Conservation (phyloP, 2,797 vertebrate species). For the Erpetoichthys calabaricus region DNA sequence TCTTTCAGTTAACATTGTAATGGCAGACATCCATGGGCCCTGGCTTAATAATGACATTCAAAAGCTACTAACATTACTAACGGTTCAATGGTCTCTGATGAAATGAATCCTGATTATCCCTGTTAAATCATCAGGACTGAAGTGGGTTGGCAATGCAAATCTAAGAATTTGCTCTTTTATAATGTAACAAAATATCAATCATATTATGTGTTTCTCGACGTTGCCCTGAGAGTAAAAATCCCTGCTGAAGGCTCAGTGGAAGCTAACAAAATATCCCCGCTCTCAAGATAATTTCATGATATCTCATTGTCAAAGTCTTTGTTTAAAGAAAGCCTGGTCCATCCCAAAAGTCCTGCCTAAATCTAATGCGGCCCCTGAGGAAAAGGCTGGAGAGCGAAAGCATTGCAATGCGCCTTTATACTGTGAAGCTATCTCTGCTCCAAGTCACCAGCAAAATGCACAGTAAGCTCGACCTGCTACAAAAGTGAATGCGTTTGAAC, state of each 20-base stretch:
- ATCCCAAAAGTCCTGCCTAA: neutral
- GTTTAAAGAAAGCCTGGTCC: neutral
- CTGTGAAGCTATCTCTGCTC: too few relatives aligned
- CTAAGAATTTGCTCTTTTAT: neutral
- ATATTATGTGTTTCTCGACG: neutral
- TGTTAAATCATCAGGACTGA: neutral
- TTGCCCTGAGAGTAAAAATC: neutral
- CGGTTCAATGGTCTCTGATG: neutral
- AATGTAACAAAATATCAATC: neutral
- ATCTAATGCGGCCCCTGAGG: neutral
- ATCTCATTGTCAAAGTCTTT: neutral
- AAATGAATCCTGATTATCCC: conserved; percentile 1
- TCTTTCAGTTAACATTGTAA: conserved; percentile 1
- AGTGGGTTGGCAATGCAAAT: neutral
- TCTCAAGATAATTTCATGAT: neutral
- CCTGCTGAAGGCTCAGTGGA: neutral
- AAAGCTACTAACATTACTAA: conserved; percentile 1
- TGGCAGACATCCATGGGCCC: conserved; percentile 1
- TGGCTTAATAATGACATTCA: neutral
- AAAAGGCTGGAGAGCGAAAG: neutral
- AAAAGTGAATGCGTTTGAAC: too few relatives aligned
- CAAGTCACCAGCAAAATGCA: too few relatives aligned
- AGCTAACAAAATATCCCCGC: neutral
- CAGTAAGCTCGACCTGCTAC: too few relatives aligned
- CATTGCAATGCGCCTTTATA: too few relatives aligned